Conservation (phyloP, 2,113 vertebrate genomes). For the Otolemur garnettii region DNA sequence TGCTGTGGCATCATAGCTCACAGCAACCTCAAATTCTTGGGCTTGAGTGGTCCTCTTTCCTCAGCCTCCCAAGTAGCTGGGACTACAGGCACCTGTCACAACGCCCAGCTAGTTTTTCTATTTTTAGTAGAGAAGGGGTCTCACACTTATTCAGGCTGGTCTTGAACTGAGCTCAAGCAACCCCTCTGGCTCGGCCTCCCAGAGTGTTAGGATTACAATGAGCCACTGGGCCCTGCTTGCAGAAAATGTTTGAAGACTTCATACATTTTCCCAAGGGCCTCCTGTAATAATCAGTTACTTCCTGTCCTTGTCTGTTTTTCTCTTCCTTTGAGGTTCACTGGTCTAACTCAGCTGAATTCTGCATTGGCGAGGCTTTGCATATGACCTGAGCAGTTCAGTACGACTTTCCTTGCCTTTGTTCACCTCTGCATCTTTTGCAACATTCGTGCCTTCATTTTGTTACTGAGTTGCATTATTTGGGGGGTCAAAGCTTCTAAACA, state of each 20-base stretch:
- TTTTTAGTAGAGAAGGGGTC: no score
- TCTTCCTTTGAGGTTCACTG: not conserved
- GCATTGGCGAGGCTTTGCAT: not conserved
- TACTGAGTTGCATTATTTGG: not conserved
- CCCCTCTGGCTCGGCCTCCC: no score
- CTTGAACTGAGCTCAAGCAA: no score
- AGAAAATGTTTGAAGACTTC: conserved; percentile 7
- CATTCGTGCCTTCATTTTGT: not conserved
- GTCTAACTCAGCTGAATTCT: not conserved
- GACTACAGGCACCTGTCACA: no score
- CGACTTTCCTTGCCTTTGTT: not conserved
- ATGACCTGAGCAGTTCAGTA: not conserved
- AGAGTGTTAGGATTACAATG: no score
- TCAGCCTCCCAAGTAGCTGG: no score
- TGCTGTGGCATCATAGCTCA: no score
- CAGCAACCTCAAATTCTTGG: no score
- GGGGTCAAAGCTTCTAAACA: not conserved
- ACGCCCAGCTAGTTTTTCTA: no score
- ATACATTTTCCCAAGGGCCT: not conserved
- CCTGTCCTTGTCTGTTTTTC: not conserved
- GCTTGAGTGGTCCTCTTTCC: no score
- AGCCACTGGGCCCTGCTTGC: not conserved
- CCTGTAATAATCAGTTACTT: not conserved
- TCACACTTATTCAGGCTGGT: no score
- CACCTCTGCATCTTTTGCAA: not conserved